Base-by-base conservation (phyloP, 2,888 invertebrate species). In the Synergus umbraculus region DNA sequence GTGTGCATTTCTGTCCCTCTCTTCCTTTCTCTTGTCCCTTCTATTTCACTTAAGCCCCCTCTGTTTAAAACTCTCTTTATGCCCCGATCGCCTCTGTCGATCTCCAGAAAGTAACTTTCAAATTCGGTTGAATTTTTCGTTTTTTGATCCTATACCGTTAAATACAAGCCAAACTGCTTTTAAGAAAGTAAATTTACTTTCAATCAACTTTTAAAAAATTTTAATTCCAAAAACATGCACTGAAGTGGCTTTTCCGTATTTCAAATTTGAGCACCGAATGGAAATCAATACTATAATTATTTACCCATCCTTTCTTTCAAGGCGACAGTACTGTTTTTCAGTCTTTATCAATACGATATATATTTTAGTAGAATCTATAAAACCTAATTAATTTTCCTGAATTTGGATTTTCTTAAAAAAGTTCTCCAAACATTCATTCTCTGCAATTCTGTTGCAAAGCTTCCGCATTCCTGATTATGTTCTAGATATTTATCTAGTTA, bases 11-110 rank as follows among this genome's bases (percentile, higher is more conserved):
- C 81, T 82, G 82, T 78, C 85, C 78, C 81, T 80, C 78, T 79
- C 78, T 81, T 81, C 81, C 81, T 82, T 86, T 85, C 86, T 85
- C 83, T 84, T 84, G 78, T 44, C 82, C 79, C 67, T 80, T 77
- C 82, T 76, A 65, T 78, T 77, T 76, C 46, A 18, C 66, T 15
- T 43, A 13, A 44, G 41, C 12, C 78, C 66, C 43, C 49, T 46
- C 37, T 54, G 22, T 49, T 73, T 15, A 13, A 46, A 69, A 63
- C 80, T 77, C 76, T 54, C 79, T 58, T 78, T 58, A 76, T 69
- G 60, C 54, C 77, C 44, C 69, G 63, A 18, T 76, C 76, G 76
- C 63, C 65, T 60, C 54, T 78, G 15, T 43, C 43, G 29, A 41
- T 46, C 58, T 64, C 12, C 43, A 10, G 29, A 43, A 15, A 63